These are phyloP conservation scores for Lytechinus pictus DNA, from an alignment of 35 echinoderm and acorn worm species.

Conservation along the genomic window DNA sequence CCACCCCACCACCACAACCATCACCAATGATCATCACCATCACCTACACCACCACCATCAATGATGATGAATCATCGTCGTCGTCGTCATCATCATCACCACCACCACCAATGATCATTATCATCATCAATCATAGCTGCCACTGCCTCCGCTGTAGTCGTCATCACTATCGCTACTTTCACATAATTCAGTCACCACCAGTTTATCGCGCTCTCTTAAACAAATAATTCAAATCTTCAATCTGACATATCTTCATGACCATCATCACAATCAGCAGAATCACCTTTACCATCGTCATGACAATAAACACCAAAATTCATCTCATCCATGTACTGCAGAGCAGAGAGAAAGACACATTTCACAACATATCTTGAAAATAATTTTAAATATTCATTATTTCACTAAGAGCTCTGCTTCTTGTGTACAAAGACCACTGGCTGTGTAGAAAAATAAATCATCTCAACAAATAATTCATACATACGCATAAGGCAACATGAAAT, in stretches of 20 bases:
- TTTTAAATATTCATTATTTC: slow-evolving; percentile 11
- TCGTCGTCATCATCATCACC: background rate
- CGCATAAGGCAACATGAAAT: background rate
- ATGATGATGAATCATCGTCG: background rate
- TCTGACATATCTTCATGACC: background rate
- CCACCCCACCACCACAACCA: background rate
- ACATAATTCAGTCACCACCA: no score
- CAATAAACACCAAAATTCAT: background rate
- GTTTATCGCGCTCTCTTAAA: no score
- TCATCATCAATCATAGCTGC: background rate
- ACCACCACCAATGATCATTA: background rate
- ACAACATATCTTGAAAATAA: slow-evolving; percentile 22
- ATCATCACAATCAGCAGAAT: background rate
- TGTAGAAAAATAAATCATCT: slow-evolving; percentile 48
- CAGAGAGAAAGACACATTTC: background rate
- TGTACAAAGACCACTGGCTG: background rate
- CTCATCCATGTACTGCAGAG: background rate
- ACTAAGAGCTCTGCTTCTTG: background rate
- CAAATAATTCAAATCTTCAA: no score
- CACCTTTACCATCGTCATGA: background rate
- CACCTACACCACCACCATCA: background rate
- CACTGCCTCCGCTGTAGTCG: no score
- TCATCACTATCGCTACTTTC: no score
- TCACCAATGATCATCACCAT: background rate
- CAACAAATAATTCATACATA: slow-evolving; percentile 23